phyloP scores from a whole-genome alignment of 2,888 invertebrate genomes.

The Sipha maydis region DNA sequence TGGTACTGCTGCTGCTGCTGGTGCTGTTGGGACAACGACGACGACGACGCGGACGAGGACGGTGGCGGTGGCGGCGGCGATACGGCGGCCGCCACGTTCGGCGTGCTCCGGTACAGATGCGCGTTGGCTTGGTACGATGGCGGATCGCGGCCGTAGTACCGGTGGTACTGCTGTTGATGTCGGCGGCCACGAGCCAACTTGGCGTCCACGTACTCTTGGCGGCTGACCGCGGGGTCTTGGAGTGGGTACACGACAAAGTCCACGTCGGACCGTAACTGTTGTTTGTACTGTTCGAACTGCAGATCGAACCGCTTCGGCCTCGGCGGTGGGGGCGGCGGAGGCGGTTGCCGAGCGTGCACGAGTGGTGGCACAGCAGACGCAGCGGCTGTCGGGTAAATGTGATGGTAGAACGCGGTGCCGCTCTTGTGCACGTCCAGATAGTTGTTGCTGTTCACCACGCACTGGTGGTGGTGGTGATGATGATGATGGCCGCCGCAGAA shows the following conservation, averaged over 20 bases:
- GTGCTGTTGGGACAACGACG: constrained; percentile 23
- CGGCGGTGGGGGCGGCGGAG: constrained; percentile 72
- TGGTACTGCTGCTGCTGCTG: constrained; percentile 7
- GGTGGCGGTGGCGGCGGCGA: constrained; percentile 64
- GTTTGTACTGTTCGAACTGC: constrained; percentile 87
- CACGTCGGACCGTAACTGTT: constrained; percentile 89
- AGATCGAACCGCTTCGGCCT: constrained; percentile 41
- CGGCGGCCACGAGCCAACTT: constrained; percentile 73
- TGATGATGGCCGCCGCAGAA: constrained; percentile 73
- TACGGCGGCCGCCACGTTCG: constrained; percentile 72
- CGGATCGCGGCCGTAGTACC: constrained; percentile 64
- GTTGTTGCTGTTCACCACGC: constrained; percentile 73
- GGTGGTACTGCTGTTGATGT: constrained; percentile 35
- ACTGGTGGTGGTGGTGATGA: constrained; percentile 67
- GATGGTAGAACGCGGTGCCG: constrained; percentile 69
- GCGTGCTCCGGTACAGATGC: constrained; percentile 84
- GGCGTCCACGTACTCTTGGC: constrained; percentile 90
- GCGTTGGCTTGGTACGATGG: constrained; percentile 70
- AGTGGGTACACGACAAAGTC: constrained; percentile 92
- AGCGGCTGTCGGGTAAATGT: constrained; percentile 67
- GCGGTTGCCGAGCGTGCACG: constrained; percentile 68
- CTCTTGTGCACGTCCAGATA: constrained; percentile 73
- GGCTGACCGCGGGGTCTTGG: constrained; percentile 88
- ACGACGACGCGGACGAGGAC: constrained; percentile 46
- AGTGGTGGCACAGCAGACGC: constrained; percentile 78